Evolutionary conservation across 2,113 vertebrate species (phyloP), one percentile per base, ranked within the genome.

Genomic region (Cephalopterus ornatus): DNA sequence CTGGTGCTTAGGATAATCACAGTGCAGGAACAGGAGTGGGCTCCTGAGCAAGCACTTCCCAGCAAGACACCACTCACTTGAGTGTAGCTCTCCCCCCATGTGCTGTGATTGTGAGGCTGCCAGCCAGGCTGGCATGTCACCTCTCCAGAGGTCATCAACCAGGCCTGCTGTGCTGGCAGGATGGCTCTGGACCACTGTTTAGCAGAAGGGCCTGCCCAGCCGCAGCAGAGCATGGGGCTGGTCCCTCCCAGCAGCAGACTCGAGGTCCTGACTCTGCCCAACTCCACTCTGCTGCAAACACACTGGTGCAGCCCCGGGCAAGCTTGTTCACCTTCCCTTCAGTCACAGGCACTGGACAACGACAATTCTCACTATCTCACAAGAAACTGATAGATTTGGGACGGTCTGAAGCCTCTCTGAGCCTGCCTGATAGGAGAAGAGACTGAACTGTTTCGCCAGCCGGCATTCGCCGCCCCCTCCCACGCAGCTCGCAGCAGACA

Each of bases 21-120:
- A 77, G 37, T 10, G 50, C 71, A 76, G 81, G 78, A 76, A 24
- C 16, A 13, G 37, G 53, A 89, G 52, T 0, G 1, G 18, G 56
- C n/a, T 84, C 27, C 28, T n/a, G 71, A 14, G 23, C 44, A 35
- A 58, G 35, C 6, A 5, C 32, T 23, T 62, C 78, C 62, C 55
- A 67, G 39, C 7, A 73, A 71, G 50, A 53, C 33, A n/a, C 16
- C 59, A 18, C 41, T 82, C 72, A 24, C 11, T 42, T 33, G 39
- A n/a, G n/a, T 58, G 35, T 1, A 55, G 32, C 22, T 75, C 65
- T 56, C 33, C 44, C 22, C 0, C 0, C 1, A 5, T 1, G 2
- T 10, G 24, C 4, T 33, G 33, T 23, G 65, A 35, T 11, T 4
- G 3, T 3, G 39, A 26, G 52, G 22, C 49, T 83, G 72, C 47